Evolutionary conservation across 2,888 invertebrate genomes (phyloP).

Genomic region (Parnassius orleans): DNA sequence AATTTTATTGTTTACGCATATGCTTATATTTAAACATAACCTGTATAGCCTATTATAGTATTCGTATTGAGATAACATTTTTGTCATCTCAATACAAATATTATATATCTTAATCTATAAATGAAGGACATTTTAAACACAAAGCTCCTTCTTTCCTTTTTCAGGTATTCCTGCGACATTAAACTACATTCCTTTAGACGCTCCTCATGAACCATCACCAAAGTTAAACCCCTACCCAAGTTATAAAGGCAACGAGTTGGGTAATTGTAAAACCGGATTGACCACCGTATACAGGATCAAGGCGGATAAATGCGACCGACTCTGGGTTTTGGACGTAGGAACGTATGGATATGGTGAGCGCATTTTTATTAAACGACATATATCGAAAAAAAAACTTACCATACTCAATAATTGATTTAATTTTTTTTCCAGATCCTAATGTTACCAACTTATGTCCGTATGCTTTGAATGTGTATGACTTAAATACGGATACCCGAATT

Average conservation of each 20-base stretch:
- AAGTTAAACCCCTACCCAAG: constrained; percentile 89
- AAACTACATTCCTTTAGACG: constrained; percentile 88
- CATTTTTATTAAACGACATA: background rate
- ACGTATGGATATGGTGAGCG: constrained; percentile 87
- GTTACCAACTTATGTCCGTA: constrained; percentile 89
- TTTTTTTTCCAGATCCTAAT: constrained; percentile 61
- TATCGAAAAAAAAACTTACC: background rate
- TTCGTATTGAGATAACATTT: no score
- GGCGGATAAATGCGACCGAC: constrained; percentile 88
- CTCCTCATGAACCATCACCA: constrained; percentile 85
- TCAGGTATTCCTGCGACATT: constrained; percentile 90
- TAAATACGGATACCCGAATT: constrained; percentile 86
- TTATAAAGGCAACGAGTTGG: constrained; percentile 87
- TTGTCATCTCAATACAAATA: no score
- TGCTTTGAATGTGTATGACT: constrained; percentile 87
- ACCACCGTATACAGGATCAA: constrained; percentile 90
- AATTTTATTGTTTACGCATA: no score
- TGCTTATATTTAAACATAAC: no score
- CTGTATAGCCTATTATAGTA: no score
- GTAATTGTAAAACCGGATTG: constrained; percentile 87
- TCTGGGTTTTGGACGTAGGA: constrained; percentile 92
- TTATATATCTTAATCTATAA: no score
- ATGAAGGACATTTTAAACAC: no score
- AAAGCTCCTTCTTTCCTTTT: constrained; percentile 25
- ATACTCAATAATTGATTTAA: background rate